A percentile compares a stretch with the other conserved stretches of the same genome.
These are phyloP conservation scores for Okapia johnstoni DNA, from an alignment of 2,113 vertebrate species.

Conservation along the genomic window DNA sequence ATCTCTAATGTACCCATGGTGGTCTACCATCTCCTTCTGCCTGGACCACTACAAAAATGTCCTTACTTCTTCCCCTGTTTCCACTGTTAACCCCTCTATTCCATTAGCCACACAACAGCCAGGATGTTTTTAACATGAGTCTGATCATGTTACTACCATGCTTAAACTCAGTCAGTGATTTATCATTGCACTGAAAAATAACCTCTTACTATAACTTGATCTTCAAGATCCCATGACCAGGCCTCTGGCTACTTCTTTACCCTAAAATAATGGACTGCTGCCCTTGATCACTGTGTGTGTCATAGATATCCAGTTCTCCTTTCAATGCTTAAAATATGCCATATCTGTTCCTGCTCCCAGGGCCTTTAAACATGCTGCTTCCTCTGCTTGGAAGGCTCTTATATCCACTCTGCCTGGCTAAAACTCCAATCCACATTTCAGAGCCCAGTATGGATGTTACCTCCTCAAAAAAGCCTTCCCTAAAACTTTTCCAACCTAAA, in stretches of 20 bases:
- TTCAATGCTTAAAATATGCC: not conserved
- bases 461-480: not conserved
- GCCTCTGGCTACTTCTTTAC: not conserved
- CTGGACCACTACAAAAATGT: not conserved
- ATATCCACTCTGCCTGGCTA: not conserved
- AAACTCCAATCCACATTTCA: not conserved
- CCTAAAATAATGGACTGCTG: not conserved
- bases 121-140: not conserved
- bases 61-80: not conserved
- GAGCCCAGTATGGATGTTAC: not conserved
- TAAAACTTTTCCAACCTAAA: not conserved
- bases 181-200: not conserved
- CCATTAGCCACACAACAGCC: not conserved
- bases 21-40: not conserved
- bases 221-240: not conserved
- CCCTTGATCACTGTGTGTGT: not conserved
- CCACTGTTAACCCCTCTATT: not conserved
- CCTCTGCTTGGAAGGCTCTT: not conserved
- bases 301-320: not conserved
- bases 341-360: not conserved
- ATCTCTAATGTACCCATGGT: fast-evolving
- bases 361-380: not conserved
- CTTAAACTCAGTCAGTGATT: not conserved
- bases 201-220: not conserved
- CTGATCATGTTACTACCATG: not conserved